Evolutionary conservation across 1,140 invertebrate species (phyloP), one percentile per base, ranked within the genome.

Genomic region (Lasioglossum baleicum): DNA sequence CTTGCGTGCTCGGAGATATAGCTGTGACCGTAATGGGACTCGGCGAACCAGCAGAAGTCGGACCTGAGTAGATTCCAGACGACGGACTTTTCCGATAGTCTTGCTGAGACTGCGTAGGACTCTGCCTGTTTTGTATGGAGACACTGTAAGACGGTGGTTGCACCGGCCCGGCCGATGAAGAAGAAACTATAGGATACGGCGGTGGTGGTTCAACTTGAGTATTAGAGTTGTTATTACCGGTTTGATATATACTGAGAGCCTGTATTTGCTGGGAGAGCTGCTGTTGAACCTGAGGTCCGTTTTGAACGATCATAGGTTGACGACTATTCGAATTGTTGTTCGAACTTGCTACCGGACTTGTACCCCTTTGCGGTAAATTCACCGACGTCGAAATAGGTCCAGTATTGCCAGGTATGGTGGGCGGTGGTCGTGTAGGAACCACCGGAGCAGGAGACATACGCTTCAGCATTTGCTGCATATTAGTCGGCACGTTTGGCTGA

Each of bases 211-310:
- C 96, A 64, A 94, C 94, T 80, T 88, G 94, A 31, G 86, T 87
- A 56, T 87, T 88, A 4, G 90, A 93, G 65, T 90, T 92, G 35
- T 89, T 91, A 60, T 88, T 91, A 66, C 91, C 91, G 56, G 95
- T 94, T 76, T 96, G 96, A 90, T 97, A 97, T 75, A 98, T 94
- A 88, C 94, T 96, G n/a, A 98, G 92, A 7, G 96, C 96, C 90
- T 98, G 97, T 91, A 97, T 96, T 90, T 97, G 97, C 88, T 98
- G 97, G 20, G 95, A 94, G 26, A 98, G 92, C 90, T 98, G 97
- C 85, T 97, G 97, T 86, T 97, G 97, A 26, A 95, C 95, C 92
- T 97, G 96, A 0, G 96, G 95, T 8, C 95, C 96, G 88, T 97
- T 97, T 88, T 97, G 96, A 11, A 97, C 96, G 53, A 97, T 95